Evolutionary conservation across 2,113 vertebrate species (phyloP).

Genomic region (Gobio gobio): DNA sequence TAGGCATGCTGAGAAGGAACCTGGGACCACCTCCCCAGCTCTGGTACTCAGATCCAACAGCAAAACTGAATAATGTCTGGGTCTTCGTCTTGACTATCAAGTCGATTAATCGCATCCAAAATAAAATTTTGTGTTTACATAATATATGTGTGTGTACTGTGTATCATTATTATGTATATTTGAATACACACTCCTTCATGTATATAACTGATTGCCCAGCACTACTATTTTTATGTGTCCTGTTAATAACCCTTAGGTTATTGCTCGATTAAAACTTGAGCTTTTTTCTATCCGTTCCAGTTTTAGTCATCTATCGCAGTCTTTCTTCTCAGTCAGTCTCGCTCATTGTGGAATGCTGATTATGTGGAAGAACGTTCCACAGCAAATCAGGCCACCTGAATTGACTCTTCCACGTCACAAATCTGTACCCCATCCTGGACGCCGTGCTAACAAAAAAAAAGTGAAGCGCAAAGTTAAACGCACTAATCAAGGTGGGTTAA

Average conservation of each 20-base stretch:
- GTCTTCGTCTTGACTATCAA: not conserved
- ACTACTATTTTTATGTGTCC: not conserved
- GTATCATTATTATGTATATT: too few species aligned
- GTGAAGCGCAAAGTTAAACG: slow-evolving; percentile 15
- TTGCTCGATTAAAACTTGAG: not conserved
- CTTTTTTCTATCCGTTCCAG: slow-evolving; percentile 65
- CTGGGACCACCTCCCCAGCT: slow-evolving; percentile 62
- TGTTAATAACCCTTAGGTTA: not conserved
- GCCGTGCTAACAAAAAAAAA: not conserved
- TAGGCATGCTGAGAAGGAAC: slow-evolving; percentile 74
- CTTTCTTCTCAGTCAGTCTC: slow-evolving; percentile 85
- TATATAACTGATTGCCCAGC: too few species aligned
- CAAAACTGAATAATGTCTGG: not conserved
- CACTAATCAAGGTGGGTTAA: slow-evolving; percentile 53
- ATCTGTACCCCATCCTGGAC: not conserved
- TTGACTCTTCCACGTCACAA: slow-evolving; percentile 12
- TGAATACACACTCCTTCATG: too few species aligned
- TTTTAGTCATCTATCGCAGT: slow-evolving; percentile 81
- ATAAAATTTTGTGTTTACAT: too few species aligned
- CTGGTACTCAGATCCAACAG: slow-evolving; percentile 57
- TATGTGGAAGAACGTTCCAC: slow-evolving; percentile 57
- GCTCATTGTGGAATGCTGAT: slow-evolving; percentile 83
- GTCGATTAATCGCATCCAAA: too few species aligned
- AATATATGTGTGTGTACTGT: too few species aligned
- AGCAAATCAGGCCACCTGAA: slow-evolving; percentile 35